These are phyloP conservation scores for Rhinogobius similis DNA, from an alignment of 2,113 vertebrate species.

Conservation along the genomic window DNA sequence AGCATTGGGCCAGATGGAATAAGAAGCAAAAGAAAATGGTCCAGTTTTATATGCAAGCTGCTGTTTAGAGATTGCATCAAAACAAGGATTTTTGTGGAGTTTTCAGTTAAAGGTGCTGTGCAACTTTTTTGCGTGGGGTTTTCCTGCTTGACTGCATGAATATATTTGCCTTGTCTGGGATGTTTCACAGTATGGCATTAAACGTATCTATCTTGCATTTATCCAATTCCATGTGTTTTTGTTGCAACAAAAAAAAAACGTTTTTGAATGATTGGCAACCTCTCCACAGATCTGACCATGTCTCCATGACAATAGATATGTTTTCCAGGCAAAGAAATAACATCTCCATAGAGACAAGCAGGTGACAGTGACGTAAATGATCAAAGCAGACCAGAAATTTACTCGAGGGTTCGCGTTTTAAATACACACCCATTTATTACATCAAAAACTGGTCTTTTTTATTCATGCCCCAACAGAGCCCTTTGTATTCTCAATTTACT, in stretches of 20 bases:
- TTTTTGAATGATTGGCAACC: too few species aligned
- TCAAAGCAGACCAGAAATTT: too few species aligned
- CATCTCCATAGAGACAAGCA: too few species aligned
- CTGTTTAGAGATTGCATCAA: slow-evolving; percentile 40
- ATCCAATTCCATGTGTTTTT: neutral
- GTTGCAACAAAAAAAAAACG: neutral
- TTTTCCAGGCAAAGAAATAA: too few species aligned
- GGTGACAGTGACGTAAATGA: too few species aligned
- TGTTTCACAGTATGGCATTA: neutral
- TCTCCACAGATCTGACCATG: too few species aligned
- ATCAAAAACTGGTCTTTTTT: too few species aligned
- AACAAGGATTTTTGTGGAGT: slow-evolving; percentile 9
- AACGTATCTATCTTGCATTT: neutral
- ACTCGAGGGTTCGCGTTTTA: too few species aligned
- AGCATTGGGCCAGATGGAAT: slow-evolving; percentile 59
- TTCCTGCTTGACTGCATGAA: neutral
- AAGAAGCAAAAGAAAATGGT: slow-evolving; percentile 26
- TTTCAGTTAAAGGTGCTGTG: neutral
- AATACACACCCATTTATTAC: too few species aligned
- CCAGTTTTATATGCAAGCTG: slow-evolving; percentile 58
- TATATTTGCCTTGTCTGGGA: neutral
- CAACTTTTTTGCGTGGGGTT: neutral
- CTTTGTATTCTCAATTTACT: too few species aligned
- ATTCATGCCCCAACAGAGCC: too few species aligned
- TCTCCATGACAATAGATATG: too few species aligned